Percentiles rank a stretch among this genome's conserved stretches.
Evolutionary conservation across 2,113 vertebrate genomes (phyloP).

Genomic region (Prolemur simus): DNA sequence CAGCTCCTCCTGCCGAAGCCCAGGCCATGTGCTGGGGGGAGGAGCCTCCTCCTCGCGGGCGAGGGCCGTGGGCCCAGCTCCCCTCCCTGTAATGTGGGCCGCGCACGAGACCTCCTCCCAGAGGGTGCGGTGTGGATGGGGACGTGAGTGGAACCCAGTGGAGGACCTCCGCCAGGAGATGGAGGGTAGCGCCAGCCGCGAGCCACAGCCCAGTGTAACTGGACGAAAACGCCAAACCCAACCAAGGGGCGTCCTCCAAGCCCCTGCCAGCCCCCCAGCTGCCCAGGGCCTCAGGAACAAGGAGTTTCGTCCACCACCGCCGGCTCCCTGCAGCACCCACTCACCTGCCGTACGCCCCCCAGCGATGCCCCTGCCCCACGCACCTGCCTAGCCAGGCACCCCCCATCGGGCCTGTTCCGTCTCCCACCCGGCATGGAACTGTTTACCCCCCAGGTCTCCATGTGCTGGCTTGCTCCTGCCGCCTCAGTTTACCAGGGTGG

Average conservation of each 20-base stretch:
- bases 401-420: accelerated
- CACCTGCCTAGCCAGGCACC: too few species aligned
- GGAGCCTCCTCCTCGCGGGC: too few species aligned
- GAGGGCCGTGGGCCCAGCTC: too few species aligned
- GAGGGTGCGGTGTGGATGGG: background rate
- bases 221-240: background rate
- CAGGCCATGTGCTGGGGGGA: background rate
- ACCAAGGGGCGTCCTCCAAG: too few species aligned
- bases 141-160: background rate
- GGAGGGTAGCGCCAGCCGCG: background rate
- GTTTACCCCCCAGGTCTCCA: background rate
- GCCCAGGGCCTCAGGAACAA: too few species aligned
- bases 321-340: too few species aligned
- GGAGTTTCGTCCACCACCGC: background rate
- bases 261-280: background rate
- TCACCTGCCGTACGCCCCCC: too few species aligned
- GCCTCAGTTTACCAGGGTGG: background rate
- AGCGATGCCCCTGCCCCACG: accelerated
- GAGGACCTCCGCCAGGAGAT: background rate
- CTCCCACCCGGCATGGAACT: background rate
- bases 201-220: background rate
- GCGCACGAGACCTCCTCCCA: background rate
- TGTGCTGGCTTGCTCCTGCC: accelerated
- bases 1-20: background rate
- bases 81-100: background rate